A percentile compares a stretch with the other conserved stretches of the same genome.
Conservation (phyloP, 2,888 invertebrate species). For the Drosophila emarginata region DNA sequence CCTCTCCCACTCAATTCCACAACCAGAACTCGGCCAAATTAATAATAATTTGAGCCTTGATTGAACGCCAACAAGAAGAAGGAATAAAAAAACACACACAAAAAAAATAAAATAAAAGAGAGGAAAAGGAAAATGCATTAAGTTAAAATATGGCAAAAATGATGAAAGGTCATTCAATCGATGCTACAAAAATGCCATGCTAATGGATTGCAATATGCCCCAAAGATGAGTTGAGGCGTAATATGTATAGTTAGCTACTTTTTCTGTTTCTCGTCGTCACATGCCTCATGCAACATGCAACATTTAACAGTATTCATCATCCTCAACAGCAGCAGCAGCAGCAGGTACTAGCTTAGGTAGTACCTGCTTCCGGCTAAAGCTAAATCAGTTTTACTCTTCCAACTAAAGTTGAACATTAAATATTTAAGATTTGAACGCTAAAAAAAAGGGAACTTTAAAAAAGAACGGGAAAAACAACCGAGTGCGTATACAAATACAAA, state of each 20-base stretch:
- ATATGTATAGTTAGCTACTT: not conserved
- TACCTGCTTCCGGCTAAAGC: conserved; percentile 6
- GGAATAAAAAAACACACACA: not conserved
- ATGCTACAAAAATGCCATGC: conserved; percentile 49
- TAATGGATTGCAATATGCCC: conserved; percentile 2
- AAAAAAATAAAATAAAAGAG: conserved; percentile 1
- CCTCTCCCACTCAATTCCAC: too few relatives aligned
- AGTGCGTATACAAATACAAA: conserved; percentile 56
- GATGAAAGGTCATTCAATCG: conserved; percentile 56
- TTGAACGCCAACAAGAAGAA: conserved; percentile 33
- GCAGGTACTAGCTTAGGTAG: not conserved
- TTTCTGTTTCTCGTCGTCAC: conserved; percentile 2
- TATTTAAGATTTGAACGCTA: conserved; percentile 33
- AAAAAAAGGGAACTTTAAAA: not conserved
- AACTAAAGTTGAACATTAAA: conserved; percentile 34
- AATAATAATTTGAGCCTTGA: conserved; percentile 72
- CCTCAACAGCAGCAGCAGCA: not conserved
- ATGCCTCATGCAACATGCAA: conserved; percentile 8
- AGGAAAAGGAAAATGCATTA: conserved; percentile 12
- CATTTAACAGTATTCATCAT: not conserved
- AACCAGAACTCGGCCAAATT: conserved; percentile 57
- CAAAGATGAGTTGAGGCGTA: not conserved
- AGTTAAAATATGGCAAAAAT: conserved; percentile 54
- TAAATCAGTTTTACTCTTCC: conserved; percentile 13
- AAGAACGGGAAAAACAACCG: conserved; percentile 2